These are phyloP conservation scores for Megamerina dolium DNA, from an alignment of 2,888 invertebrate genomes.

Conservation along the genomic window DNA sequence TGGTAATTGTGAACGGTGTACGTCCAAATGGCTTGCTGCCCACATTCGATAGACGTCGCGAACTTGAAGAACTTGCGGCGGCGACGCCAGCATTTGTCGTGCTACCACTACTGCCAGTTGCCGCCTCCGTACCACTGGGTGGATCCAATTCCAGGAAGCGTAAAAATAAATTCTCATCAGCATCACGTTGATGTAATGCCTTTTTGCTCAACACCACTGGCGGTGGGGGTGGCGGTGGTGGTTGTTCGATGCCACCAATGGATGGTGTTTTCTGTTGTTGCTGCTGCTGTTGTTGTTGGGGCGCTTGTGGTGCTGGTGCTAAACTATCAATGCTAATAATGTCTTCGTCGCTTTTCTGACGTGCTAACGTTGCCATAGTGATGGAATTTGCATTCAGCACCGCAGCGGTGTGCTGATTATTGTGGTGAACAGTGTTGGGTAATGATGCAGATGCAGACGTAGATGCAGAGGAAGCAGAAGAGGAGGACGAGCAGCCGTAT, in stretches of 20 bases:
- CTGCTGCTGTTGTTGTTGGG: conserved; percentile 10
- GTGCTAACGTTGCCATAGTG: conserved; percentile 19
- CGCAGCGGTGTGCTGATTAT: conserved; percentile 17
- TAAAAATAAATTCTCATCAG: conserved; percentile 68
- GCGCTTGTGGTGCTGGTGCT: conserved; percentile 13
- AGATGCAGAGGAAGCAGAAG: background rate
- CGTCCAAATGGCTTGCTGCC: conserved; percentile 54
- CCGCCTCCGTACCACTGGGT: conserved; percentile 54
- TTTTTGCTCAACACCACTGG: conserved; percentile 52
- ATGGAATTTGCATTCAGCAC: too few species aligned
- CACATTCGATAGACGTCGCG: conserved; percentile 33
- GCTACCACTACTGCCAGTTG: conserved; percentile 34
- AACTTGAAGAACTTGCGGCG: conserved; percentile 1
- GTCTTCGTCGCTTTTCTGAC: conserved; percentile 48
- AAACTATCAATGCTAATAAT: conserved; percentile 43
- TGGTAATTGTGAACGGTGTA: conserved; percentile 78
- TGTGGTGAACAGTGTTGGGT: conserved; percentile 6
- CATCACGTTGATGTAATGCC: conserved; percentile 58
- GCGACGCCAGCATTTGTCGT: background rate
- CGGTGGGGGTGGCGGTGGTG: conserved; percentile 14
- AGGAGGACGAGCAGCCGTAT: too few species aligned
- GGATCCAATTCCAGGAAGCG: conserved; percentile 78
- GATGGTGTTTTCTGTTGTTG: conserved; percentile 5
- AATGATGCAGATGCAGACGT: conserved; percentile 12
- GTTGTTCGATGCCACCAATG: conserved; percentile 15